These are phyloP conservation scores for Chironomus striatipennis DNA, from an alignment of 1,140 invertebrate genomes.

Conservation along the genomic window DNA sequence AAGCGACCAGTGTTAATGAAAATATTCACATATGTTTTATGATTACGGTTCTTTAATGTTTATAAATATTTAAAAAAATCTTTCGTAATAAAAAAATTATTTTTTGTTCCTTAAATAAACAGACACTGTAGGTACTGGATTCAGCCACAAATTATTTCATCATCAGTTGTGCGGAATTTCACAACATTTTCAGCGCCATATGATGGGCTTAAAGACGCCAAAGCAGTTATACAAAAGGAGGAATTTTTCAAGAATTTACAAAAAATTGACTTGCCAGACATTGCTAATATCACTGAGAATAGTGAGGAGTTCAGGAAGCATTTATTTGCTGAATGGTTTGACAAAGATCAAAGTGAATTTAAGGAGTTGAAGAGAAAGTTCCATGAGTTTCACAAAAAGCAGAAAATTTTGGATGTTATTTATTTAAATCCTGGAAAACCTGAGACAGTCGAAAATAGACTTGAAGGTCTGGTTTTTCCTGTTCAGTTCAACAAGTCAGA, in stretches of 20 bases:
- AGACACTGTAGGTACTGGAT: conserved; percentile 30
- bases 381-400: conserved; percentile 30
- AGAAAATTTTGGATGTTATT: conserved; percentile 31
- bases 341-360: conserved; percentile 33
- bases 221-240: conserved; percentile 31
- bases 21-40: too few relatives aligned
- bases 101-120: neutral
- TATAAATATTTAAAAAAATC: too few relatives aligned
- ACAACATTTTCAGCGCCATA: conserved; percentile 35
- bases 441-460: neutral
- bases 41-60: too few relatives aligned
- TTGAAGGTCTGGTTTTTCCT: neutral
- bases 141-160: conserved; percentile 28
- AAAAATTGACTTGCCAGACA: conserved; percentile 27
- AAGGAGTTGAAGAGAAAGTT: conserved; percentile 33
- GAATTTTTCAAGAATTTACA: conserved; percentile 34
- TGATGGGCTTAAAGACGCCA: conserved; percentile 31
- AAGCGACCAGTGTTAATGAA: too few relatives aligned
- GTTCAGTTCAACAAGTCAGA: conserved; percentile 27
- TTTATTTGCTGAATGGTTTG: conserved; percentile 39
- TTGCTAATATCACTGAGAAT: conserved; percentile 31
- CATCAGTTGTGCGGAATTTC: conserved; percentile 35
- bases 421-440: conserved; percentile 31
- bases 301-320: conserved; percentile 36
- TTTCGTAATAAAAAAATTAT: too few relatives aligned